phyloP scores from a whole-genome alignment of 2,113 vertebrate genomes.

The Lamprotornis superbus region DNA sequence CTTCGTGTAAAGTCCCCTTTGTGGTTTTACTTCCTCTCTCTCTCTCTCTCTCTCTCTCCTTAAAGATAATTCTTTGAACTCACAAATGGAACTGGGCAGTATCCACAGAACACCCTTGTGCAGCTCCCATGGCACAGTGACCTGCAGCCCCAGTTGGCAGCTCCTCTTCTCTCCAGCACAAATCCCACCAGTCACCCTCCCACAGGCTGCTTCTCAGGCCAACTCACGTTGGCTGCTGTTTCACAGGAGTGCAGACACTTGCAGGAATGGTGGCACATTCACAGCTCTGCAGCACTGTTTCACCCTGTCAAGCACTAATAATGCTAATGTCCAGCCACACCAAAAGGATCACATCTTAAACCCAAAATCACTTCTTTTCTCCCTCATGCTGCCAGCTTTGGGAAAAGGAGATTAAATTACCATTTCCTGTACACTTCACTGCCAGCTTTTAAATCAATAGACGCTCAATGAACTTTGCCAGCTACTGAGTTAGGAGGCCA shows the following conservation, averaged over 20 bases:
- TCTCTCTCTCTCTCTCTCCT: not conserved
- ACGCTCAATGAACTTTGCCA: not conserved
- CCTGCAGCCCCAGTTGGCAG: slow-evolving; percentile 43
- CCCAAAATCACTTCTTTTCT: not conserved
- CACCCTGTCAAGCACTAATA: not conserved
- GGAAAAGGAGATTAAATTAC: not conserved
- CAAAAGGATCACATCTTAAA: not conserved
- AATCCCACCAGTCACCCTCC: not conserved
- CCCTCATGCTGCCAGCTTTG: not conserved
- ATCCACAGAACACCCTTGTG: not conserved
- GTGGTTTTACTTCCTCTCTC: not conserved
- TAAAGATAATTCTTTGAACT: not conserved
- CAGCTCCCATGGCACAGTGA: not conserved
- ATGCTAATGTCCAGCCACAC: not conserved
- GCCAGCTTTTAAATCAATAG: not conserved
- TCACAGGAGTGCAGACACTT: not conserved
- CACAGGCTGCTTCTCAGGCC: not conserved
- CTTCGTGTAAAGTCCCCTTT: not conserved
- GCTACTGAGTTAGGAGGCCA: slow-evolving; percentile 2
- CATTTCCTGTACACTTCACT: not conserved
- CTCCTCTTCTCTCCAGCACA: not conserved
- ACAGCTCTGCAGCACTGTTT: not conserved
- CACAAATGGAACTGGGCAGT: not conserved
- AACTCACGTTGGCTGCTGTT: not conserved
- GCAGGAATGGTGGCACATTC: not conserved